Base-by-base conservation (phyloP, 2,888 invertebrate species). In the Cataglyphis albicans region DNA sequence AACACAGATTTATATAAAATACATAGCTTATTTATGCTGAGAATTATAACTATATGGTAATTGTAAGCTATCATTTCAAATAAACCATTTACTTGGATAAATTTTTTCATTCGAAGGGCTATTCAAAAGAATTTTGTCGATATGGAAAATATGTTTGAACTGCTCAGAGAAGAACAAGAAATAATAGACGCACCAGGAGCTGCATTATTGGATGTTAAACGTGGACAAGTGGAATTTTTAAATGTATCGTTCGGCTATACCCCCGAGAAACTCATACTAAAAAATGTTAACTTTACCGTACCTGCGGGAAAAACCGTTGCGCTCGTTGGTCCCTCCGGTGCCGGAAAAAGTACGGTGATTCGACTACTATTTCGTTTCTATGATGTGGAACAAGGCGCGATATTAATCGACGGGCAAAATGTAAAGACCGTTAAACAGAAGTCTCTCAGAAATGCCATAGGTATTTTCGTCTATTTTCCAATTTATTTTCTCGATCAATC, bases 91-190 rank as follows among this genome's bases (percentile, higher is more conserved):
- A 55, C 10, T 44, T 35, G 1, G 0, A 44, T 32, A 25, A 64
- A 68, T 85, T 78, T 85, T 68, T 86, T 88, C 85, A 78, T 89
- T 91, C 91, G 29, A 94, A 98, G 99, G 93, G 98, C 98, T 81
- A 99, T 99, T 84, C 99, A 99, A 94, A 98, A 98, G 95, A 98
- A 99, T 93, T 99, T 99, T 93, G 97, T 99, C 25, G 99, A 99
- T 93, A 99, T 99, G 99, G 99, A 99, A 95, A 99, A 99, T 95
- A 99, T 99, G 99, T 98, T 99, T 94, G 99, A 99, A 90, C 95
- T 99, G 86, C 95, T 99, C 92, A 96, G 97, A 57, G 98, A 98
- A 92, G 96, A 97, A 64, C 96, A 97, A 76, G 99, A 99, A 95
- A 97, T 99, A 35, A 95, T 96, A 3, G 99, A 99, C 95, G 96